Conservation (phyloP, 1,140 invertebrate species). For the Microvelia longipes region DNA sequence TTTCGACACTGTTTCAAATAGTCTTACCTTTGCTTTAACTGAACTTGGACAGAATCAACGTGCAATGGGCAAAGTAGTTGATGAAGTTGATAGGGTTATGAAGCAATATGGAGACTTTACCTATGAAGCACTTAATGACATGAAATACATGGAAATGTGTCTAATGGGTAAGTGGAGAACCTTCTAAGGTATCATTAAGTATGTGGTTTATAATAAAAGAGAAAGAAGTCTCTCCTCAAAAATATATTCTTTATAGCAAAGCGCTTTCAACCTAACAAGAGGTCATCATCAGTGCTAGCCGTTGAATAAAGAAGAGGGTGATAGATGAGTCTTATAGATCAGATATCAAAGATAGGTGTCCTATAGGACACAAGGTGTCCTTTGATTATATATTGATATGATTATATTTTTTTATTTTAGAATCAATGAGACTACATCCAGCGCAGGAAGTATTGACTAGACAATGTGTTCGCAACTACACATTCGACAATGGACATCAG, state of each 20-base stretch:
- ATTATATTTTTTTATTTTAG: background rate
- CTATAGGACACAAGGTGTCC: too few relatives aligned
- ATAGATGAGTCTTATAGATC: too few relatives aligned
- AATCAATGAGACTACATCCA: background rate
- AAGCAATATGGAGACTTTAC: background rate
- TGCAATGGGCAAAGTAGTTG: background rate
- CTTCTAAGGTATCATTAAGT: too few relatives aligned
- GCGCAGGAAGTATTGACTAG: background rate
- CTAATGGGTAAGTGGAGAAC: background rate
- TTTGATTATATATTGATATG: too few relatives aligned
- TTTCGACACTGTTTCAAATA: background rate
- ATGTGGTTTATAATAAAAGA: too few relatives aligned
- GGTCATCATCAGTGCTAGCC: too few relatives aligned
- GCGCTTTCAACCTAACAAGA: too few relatives aligned
- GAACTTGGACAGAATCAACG: background rate
- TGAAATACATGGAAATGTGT: background rate
- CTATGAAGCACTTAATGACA: background rate
- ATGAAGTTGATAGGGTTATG: background rate
- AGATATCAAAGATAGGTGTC: too few relatives aligned
- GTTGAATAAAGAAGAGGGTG: too few relatives aligned
- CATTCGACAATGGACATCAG: background rate
- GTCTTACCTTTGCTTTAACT: background rate
- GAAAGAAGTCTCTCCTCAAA: too few relatives aligned
- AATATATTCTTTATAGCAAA: too few relatives aligned
- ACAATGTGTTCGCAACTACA: background rate